These are phyloP conservation scores for Asbolus verrucosus DNA, from an alignment of 1,140 invertebrate species.

Conservation along the genomic window DNA sequence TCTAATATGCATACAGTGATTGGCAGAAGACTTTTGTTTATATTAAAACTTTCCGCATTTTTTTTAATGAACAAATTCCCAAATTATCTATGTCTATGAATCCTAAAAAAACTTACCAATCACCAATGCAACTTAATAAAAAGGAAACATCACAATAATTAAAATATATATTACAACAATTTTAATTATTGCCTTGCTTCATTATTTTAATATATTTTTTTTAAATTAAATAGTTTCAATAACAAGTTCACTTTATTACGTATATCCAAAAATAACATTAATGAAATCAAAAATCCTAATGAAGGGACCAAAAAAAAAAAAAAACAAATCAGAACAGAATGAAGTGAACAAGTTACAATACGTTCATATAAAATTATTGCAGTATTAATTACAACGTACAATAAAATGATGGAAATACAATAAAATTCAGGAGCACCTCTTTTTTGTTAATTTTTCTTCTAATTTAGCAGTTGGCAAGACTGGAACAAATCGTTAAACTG, in stretches of 20 bases:
- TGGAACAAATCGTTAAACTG: conserved; percentile 22
- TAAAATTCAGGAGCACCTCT: conserved; percentile 33
- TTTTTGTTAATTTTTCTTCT: not conserved
- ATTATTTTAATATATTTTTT: conserved; percentile 3
- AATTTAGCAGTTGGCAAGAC: conserved; percentile 28
- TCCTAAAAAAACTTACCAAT: conserved; percentile 42
- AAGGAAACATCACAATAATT: conserved; percentile 19
- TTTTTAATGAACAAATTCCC: conserved; percentile 19
- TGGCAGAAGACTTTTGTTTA: conserved; percentile 6
- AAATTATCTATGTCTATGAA: too few relatives aligned
- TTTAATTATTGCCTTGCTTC: conserved; percentile 23
- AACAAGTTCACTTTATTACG: conserved; percentile 38
- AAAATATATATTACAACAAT: conserved; percentile 3
- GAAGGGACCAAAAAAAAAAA: not conserved
- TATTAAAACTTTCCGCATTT: conserved; percentile 8
- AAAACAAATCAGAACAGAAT: conserved; percentile 22
- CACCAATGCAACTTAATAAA: conserved; percentile 19
- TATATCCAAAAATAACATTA: conserved; percentile 11
- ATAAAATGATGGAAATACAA: conserved; percentile 39
- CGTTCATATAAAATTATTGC: conserved; percentile 38
- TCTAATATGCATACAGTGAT: conserved; percentile 37
- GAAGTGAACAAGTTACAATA: conserved; percentile 34
- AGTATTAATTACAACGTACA: conserved; percentile 35
- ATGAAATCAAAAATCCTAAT: too few relatives aligned
- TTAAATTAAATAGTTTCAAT: conserved; percentile 16